Percentiles rank a stretch among this genome's conserved stretches.
Conservation (phyloP, 2,888 invertebrate species). For the Epicampocera succincta region DNA sequence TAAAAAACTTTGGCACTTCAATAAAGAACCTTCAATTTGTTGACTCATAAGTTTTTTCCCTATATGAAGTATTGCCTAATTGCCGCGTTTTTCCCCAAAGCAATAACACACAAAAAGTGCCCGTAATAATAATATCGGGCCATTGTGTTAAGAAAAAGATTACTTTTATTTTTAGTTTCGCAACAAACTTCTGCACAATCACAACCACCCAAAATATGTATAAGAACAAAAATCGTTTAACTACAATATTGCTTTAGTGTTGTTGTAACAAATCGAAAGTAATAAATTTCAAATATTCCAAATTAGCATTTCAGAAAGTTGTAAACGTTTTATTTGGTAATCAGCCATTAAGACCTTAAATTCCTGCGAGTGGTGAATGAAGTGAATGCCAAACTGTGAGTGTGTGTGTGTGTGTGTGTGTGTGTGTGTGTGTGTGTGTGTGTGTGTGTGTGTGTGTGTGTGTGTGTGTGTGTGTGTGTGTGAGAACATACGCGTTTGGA, state of each 20-base stretch:
- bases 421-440: constrained; percentile 13
- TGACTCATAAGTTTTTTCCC: too few relatives aligned
- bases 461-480: constrained; percentile 13
- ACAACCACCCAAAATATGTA: background rate
- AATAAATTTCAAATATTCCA: constrained; percentile 61
- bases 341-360: constrained; percentile 30
- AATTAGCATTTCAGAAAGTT: constrained; percentile 57
- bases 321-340: constrained; percentile 56
- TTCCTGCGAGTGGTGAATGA: background rate
- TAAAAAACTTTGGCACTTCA: too few relatives aligned
- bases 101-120: background rate
- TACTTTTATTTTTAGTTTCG: background rate
- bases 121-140: background rate
- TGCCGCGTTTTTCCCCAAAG: background rate
- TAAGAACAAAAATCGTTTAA: background rate
- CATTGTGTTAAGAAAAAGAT: background rate
- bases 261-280: constrained; percentile 37
- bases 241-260: background rate
- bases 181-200: constrained; percentile 4
- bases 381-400: background rate
- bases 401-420: too few relatives aligned
- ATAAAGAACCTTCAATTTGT: too few relatives aligned
- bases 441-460: background rate
- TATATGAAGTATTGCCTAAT: too few relatives aligned
- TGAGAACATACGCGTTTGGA: background rate